These are phyloP conservation scores for Cydia fagiglandana DNA, from an alignment of 1,140 invertebrate genomes.

Conservation along the genomic window DNA sequence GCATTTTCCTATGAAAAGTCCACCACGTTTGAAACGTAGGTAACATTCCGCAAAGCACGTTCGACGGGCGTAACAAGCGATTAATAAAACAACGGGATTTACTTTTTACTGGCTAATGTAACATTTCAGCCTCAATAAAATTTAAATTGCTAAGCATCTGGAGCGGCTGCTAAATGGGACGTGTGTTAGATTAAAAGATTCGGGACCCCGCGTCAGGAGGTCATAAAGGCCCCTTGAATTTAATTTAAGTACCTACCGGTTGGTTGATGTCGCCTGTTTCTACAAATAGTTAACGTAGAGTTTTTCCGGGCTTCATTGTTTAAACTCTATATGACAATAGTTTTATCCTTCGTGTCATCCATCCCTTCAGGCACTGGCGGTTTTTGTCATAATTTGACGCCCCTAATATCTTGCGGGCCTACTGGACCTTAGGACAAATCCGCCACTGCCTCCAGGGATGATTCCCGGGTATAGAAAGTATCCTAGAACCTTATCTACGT, in stretches of 20 bases:
- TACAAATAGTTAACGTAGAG: not conserved
- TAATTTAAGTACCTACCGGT: constrained; percentile 40
- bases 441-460: too few relatives aligned
- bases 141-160: constrained; percentile 54
- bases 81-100: constrained; percentile 17
- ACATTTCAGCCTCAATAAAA: constrained; percentile 37
- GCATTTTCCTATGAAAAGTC: not conserved
- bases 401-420: too few relatives aligned
- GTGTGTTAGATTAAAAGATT: constrained; percentile 66
- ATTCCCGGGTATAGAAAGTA: too few relatives aligned
- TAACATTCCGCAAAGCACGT: not conserved
- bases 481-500: too few relatives aligned
- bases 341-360: too few relatives aligned
- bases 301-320: too few relatives aligned
- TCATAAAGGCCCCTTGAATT: constrained; percentile 63
- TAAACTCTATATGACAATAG: too few relatives aligned
- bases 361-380: too few relatives aligned
- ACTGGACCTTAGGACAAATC: too few relatives aligned
- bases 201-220: constrained; percentile 36
- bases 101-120: constrained; percentile 11
- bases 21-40: not conserved
- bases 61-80: not conserved
- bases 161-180: constrained; percentile 49
- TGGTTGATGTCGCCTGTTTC: not conserved
- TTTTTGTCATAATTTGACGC: too few relatives aligned